Conservation (phyloP, 2,113 vertebrate genomes). For the Myanophis thanlyinensis region DNA sequence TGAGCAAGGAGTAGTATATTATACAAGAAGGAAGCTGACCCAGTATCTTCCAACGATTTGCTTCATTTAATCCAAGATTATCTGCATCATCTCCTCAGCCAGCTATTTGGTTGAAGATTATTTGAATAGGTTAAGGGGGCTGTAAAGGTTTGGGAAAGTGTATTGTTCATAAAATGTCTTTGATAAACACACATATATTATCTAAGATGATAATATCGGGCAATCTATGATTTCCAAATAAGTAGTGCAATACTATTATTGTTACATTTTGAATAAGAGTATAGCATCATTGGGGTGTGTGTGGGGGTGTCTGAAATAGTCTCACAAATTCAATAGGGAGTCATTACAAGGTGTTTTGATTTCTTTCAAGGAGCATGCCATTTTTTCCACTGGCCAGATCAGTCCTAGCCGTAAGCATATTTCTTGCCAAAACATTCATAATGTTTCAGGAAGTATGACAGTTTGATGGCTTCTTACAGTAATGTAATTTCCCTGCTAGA, state of each 20-base stretch:
- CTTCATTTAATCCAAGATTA: not conserved
- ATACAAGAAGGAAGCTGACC: not conserved
- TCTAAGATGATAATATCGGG: not conserved
- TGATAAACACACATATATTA: not conserved
- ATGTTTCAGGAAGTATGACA: not conserved
- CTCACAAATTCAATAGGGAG: not conserved
- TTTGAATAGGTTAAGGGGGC: not conserved
- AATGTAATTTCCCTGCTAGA: not conserved
- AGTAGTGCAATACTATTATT: not conserved
- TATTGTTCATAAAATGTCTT: not conserved
- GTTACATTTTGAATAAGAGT: not conserved
- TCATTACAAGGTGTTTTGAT: not conserved
- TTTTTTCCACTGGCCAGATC: not conserved
- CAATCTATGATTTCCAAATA: not conserved
- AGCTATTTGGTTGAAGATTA: not conserved
- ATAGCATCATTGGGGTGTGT: not conserved
- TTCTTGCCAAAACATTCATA: not conserved
- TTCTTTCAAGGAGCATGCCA: not conserved
- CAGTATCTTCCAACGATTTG: not conserved
- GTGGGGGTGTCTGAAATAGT: not conserved
- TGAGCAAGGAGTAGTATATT: not conserved
- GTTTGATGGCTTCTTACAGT: not conserved
- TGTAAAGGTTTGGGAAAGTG: not conserved
- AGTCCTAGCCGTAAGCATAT: not conserved
- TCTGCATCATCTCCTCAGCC: not conserved